These are phyloP conservation scores for Bicyclus anynana DNA, from an alignment of 1,140 invertebrate species.

Conservation along the genomic window DNA sequence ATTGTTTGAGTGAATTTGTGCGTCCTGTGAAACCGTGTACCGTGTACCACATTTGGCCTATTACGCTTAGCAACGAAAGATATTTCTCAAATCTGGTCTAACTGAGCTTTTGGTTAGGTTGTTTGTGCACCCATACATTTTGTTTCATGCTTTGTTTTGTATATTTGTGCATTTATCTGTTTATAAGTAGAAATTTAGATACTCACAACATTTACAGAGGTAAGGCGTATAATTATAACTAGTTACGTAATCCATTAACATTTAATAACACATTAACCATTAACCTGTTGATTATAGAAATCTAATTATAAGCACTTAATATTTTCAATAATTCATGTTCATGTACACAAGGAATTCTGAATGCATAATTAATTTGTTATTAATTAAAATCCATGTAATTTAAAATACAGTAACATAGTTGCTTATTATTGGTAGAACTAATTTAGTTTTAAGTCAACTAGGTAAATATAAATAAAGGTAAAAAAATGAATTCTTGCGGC, in stretches of 20 bases:
- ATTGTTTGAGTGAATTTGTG: slow-evolving; percentile 69
- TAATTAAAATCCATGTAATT: slow-evolving; percentile 19
- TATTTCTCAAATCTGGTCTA: slow-evolving; percentile 77
- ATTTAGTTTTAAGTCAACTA: neutral
- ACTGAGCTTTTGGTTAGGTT: slow-evolving; percentile 63
- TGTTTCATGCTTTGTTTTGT: neutral
- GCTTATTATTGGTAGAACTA: slow-evolving; percentile 5
- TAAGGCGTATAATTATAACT: neutral
- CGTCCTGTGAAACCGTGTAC: slow-evolving; percentile 62
- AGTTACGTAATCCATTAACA: neutral
- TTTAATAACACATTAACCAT: neutral
- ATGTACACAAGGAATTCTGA: slow-evolving; percentile 12
- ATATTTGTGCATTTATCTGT: neutral
- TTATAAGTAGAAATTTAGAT: neutral
- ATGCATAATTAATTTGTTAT: slow-evolving; percentile 18
- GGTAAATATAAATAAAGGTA: neutral
- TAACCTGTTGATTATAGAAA: slow-evolving; percentile 1
- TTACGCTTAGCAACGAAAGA: slow-evolving; percentile 70
- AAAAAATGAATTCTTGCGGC: neutral
- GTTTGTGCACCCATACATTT: slow-evolving; percentile 13
- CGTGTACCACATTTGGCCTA: slow-evolving; percentile 70
- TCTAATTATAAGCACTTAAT: slow-evolving; percentile 13
- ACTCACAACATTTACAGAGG: slow-evolving; percentile 4
- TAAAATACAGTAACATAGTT: slow-evolving; percentile 19
- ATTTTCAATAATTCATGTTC: slow-evolving; percentile 26